phyloP scores from a whole-genome alignment of 2,888 invertebrate genomes.

The Argyra leucocephala region DNA sequence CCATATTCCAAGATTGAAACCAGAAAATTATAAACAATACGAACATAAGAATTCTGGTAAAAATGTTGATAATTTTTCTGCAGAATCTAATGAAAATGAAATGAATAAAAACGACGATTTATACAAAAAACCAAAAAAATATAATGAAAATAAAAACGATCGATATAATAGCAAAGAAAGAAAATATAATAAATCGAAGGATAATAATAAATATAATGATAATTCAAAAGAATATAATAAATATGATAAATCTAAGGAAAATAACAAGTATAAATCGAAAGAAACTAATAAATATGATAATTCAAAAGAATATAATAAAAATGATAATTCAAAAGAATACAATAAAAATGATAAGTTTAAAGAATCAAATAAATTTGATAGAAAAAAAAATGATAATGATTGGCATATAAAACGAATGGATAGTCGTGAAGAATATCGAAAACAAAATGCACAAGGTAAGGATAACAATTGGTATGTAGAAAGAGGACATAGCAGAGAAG shows the following conservation, averaged over 20 bases:
- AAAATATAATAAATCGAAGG: conserved; percentile 13
- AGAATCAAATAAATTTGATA: conserved; percentile 18
- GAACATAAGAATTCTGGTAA: conserved; percentile 8
- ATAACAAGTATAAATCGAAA: conserved; percentile 17
- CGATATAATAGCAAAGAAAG: conserved; percentile 15
- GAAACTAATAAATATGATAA: conserved; percentile 19
- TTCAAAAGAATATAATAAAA: conserved; percentile 17
- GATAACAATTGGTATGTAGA: conserved; percentile 39
- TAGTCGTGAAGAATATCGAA: conserved; percentile 33
- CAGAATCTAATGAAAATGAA: conserved; percentile 15
- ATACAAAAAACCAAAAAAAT: conserved; percentile 15
- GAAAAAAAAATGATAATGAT: conserved; percentile 20
- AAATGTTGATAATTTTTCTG: conserved; percentile 11
- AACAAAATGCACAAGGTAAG: conserved; percentile 25
- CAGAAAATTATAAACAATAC: conserved; percentile 12
- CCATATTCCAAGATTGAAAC: not conserved
- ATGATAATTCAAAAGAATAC: conserved; percentile 4
- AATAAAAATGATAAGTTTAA: conserved; percentile 15
- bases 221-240: conserved; percentile 15
- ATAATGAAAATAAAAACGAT: conserved; percentile 19
- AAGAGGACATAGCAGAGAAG: conserved; percentile 35
- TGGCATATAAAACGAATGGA: conserved; percentile 38
- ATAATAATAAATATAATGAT: conserved; percentile 10
- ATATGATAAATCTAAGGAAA: conserved; percentile 12
- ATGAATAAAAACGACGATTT: not conserved